These are phyloP conservation scores for Netelia melanura DNA, from an alignment of 2,888 invertebrate genomes.

Conservation along the genomic window DNA sequence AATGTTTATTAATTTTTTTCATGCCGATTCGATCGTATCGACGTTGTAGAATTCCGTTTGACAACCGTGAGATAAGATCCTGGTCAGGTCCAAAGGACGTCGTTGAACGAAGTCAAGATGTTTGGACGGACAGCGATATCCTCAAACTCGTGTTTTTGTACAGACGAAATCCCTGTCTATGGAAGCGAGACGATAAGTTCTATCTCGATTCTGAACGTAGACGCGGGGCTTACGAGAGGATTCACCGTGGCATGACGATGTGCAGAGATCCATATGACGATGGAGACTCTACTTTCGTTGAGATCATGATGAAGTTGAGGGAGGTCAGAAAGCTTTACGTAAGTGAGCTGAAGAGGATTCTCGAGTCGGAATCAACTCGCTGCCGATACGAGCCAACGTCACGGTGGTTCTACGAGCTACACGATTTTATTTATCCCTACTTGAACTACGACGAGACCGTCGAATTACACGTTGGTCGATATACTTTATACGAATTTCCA, in stretches of 20 bases:
- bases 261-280: conserved; percentile 32
- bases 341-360: conserved; percentile 69
- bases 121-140: conserved; percentile 72
- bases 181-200: conserved; percentile 72
- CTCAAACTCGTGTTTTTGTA: conserved; percentile 73
- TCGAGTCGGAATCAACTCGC: conserved; percentile 63
- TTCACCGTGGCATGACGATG: conserved; percentile 67
- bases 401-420: conserved; percentile 74
- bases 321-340: conserved; percentile 73
- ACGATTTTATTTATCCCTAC: conserved; percentile 74
- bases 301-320: conserved; percentile 76
- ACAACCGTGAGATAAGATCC: conserved; percentile 33
- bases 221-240: conserved; percentile 73
- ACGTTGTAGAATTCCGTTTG: not conserved
- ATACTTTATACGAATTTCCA: conserved; percentile 10
- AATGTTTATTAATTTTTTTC: conserved; percentile 14
- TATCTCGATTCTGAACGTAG: conserved; percentile 72
- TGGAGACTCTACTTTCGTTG: conserved; percentile 67
- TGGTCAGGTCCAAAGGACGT: conserved; percentile 38
- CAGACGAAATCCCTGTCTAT: conserved; percentile 73
- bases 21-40: not conserved
- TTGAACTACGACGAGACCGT: conserved; percentile 74
- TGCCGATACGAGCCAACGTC: conserved; percentile 59
- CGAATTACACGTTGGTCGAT: conserved; percentile 72
- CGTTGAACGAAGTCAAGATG: conserved; percentile 32